Evolutionary conservation across 2,888 invertebrate species (phyloP).

Genomic region (Proisotoma minuta): DNA sequence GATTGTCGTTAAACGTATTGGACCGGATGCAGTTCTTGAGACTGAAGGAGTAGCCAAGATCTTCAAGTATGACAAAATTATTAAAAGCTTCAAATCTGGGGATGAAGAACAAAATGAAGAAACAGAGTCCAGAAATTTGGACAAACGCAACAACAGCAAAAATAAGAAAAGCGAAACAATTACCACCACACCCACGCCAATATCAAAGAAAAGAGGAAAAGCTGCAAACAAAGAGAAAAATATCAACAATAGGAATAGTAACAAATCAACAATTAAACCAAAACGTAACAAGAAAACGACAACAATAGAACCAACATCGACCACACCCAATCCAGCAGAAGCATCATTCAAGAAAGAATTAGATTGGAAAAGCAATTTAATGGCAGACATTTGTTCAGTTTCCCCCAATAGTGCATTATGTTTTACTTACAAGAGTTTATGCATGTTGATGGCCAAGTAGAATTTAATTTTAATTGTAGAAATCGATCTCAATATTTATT

Average conservation of each 20-base stretch:
- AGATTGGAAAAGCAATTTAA: constrained; percentile 28
- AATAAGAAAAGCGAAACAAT: background rate
- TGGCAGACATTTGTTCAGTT: constrained; percentile 26
- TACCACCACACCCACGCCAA: background rate
- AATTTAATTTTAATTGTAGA: background rate
- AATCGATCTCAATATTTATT: background rate
- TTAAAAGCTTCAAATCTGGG: background rate
- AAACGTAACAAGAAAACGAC: background rate
- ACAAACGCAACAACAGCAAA: background rate
- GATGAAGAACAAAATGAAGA: background rate
- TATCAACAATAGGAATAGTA: background rate
- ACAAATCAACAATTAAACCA: background rate
- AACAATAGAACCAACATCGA: background rate
- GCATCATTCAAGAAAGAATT: constrained; percentile 9
- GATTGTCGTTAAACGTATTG: background rate
- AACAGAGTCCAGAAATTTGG: background rate
- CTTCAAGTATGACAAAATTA: background rate
- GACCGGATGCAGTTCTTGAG: background rate
- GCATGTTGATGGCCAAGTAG: constrained; percentile 18
- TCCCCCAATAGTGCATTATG: constrained; percentile 27
- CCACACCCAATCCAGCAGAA: background rate
- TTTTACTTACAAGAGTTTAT: constrained; percentile 25
- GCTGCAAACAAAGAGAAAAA: background rate
- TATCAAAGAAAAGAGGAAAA: background rate
- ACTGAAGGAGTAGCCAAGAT: constrained; percentile 5